Evolutionary conservation across 2,113 vertebrate genomes (phyloP).

Genomic region (Actenoides hombroni): DNA sequence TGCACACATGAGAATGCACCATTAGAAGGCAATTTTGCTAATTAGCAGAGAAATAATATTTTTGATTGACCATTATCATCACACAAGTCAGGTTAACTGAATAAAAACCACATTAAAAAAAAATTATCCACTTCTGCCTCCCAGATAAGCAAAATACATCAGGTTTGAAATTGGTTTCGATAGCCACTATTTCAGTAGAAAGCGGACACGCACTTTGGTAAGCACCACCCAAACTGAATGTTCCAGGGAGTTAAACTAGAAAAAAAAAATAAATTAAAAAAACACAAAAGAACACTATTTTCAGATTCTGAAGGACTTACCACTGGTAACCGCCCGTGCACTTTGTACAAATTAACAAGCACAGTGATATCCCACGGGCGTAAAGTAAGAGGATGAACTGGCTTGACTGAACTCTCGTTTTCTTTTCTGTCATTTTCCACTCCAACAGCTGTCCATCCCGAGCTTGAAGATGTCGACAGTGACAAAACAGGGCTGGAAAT

Average conservation of each 20-base stretch:
- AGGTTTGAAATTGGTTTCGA: background rate
- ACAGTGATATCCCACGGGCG: slow-evolving; percentile 98
- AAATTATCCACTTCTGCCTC: background rate
- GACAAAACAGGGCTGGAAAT: slow-evolving; percentile 91
- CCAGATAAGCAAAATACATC: background rate
- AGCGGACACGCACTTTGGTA: background rate
- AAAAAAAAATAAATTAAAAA: background rate
- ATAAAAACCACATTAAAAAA: background rate
- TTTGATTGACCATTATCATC: background rate
- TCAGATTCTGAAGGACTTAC: slow-evolving; percentile 71
- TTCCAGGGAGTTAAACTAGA: background rate
- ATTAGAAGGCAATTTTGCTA: background rate
- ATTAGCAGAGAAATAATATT: background rate
- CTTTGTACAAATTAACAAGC: slow-evolving; percentile 93
- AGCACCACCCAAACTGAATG: background rate
- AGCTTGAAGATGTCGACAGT: slow-evolving; percentile 88
- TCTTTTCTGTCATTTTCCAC: slow-evolving; percentile 82
- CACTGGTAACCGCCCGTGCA: slow-evolving; percentile 91
- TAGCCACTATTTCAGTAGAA: background rate
- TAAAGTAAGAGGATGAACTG: slow-evolving; percentile 84
- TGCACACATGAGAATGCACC: background rate
- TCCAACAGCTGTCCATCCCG: slow-evolving; percentile 92
- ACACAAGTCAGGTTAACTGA: background rate
- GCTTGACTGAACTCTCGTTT: slow-evolving; percentile 70
- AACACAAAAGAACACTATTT: background rate